Conservation (phyloP, 1,140 invertebrate genomes). For the Nebria ingens region DNA sequence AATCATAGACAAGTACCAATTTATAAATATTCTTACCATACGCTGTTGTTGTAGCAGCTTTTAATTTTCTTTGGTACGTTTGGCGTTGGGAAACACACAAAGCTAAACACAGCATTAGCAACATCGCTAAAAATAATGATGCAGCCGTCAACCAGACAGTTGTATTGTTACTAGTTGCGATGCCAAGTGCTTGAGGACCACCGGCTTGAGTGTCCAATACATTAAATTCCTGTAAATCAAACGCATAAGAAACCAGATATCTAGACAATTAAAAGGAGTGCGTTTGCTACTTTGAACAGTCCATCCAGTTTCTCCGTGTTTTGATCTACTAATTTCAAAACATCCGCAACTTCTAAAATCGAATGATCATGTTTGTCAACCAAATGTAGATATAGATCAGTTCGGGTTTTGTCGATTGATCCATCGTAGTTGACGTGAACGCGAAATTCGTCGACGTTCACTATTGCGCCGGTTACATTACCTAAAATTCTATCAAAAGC, state of each 20-base stretch:
- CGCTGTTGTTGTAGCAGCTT: slow-evolving; percentile 85
- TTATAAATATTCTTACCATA: slow-evolving; percentile 56
- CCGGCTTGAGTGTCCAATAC: slow-evolving; percentile 80
- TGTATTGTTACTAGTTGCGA: slow-evolving; percentile 37
- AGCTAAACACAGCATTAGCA: slow-evolving; percentile 66
- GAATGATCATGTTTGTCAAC: slow-evolving; percentile 84
- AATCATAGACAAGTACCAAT: neutral
- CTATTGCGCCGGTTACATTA: slow-evolving; percentile 80
- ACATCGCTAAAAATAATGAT: slow-evolving; percentile 63
- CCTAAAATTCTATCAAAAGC: slow-evolving; percentile 57
- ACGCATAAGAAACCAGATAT: slow-evolving; percentile 18
- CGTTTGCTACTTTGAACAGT: slow-evolving; percentile 85
- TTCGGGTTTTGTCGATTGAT: slow-evolving; percentile 86
- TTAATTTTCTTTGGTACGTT: slow-evolving; percentile 75
- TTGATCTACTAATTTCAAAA: slow-evolving; percentile 75
- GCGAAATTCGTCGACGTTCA: slow-evolving; percentile 87
- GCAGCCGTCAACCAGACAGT: slow-evolving; percentile 72
- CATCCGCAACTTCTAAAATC: slow-evolving; percentile 77
- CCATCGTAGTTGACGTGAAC: slow-evolving; percentile 88
- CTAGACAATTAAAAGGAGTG: too few relatives aligned
- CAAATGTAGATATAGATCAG: slow-evolving; percentile 87
- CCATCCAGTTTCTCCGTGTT: slow-evolving; percentile 82
- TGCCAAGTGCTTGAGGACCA: slow-evolving; percentile 47
- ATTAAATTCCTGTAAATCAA: slow-evolving; percentile 79
- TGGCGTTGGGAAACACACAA: slow-evolving; percentile 73